Conservation (phyloP, 2,888 invertebrate species). For the Stenchaetothrips biformis region DNA sequence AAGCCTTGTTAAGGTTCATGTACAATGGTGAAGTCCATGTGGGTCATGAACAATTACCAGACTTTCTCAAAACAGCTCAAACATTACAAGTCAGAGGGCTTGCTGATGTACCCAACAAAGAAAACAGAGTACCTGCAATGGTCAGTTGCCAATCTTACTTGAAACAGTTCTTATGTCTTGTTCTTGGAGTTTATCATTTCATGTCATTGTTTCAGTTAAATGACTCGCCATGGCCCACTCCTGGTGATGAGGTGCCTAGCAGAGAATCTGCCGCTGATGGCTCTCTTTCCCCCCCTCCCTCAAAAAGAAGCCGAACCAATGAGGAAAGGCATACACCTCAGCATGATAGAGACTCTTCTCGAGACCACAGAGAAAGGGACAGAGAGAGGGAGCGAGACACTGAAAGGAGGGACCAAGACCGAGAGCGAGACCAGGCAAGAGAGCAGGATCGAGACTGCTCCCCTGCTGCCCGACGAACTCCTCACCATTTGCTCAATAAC, state of each 20-base stretch:
- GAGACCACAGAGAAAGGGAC: conserved; percentile 11
- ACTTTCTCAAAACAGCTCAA: conserved; percentile 63
- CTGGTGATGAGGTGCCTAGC: conserved; percentile 40
- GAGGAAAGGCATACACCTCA: conserved; percentile 9
- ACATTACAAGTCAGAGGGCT: conserved; percentile 63
- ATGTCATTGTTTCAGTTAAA: conserved; percentile 40
- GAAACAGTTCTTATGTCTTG: conserved; percentile 49
- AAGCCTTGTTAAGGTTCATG: conserved; percentile 63
- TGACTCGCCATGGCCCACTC: conserved; percentile 57
- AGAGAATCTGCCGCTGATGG: conserved; percentile 32
- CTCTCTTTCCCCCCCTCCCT: conserved; percentile 37
- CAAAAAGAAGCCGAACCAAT: conserved; percentile 37
- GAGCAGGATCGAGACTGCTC: conserved; percentile 1
- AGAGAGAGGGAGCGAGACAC: not conserved
- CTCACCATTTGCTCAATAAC: conserved; percentile 11
- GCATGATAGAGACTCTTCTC: not conserved
- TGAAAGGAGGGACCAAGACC: not conserved
- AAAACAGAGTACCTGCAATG: conserved; percentile 37
- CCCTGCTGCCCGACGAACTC: not conserved
- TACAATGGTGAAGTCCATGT: conserved; percentile 71
- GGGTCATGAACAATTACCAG: conserved; percentile 62
- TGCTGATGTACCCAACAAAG: conserved; percentile 51
- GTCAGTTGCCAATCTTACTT: conserved; percentile 53
- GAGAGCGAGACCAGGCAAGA: not conserved
- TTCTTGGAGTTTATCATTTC: conserved; percentile 23